phyloP scores from a whole-genome alignment of 1,140 invertebrate species.

The Heterodera schachtii region DNA sequence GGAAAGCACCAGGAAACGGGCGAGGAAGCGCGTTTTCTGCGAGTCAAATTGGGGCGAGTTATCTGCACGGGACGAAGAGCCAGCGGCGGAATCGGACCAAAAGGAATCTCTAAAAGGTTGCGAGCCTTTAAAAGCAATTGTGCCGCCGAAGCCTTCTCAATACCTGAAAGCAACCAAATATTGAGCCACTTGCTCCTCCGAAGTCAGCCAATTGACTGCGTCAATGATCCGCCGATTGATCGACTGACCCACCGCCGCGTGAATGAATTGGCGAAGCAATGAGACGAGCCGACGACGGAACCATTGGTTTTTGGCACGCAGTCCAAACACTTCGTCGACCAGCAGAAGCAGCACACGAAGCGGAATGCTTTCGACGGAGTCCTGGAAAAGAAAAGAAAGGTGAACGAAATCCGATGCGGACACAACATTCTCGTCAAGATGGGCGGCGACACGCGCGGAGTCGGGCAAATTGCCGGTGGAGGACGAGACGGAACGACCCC shows the following conservation, averaged over 20 bases:
- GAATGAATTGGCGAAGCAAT: conserved; percentile 77
- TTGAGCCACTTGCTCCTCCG: conserved; percentile 83
- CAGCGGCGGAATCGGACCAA: conserved; percentile 19
- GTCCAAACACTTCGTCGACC: conserved; percentile 88
- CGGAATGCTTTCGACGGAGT: conserved; percentile 77
- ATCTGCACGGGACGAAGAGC: conserved; percentile 61
- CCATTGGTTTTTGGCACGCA: conserved; percentile 85
- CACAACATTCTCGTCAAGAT: conserved; percentile 47
- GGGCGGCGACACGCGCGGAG: conserved; percentile 54
- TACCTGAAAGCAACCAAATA: conserved; percentile 82
- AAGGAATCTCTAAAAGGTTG: conserved; percentile 13
- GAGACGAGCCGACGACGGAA: conserved; percentile 79
- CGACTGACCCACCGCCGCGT: conserved; percentile 81
- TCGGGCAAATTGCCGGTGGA: conserved; percentile 38
- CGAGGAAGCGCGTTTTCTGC: conserved; percentile 53
- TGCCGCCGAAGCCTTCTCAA: conserved; percentile 67
- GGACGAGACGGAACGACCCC: conserved; percentile 13
- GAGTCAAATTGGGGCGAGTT: conserved; percentile 30
- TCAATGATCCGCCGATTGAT: conserved; percentile 87
- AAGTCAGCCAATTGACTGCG: conserved; percentile 84
- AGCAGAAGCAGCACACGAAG: conserved; percentile 81
- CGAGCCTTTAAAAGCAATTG: conserved; percentile 30
- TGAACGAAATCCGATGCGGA: background rate
- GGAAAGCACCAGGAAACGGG: conserved; percentile 59
- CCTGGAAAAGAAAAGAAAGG: conserved; percentile 17